A percentile compares a stretch with the other conserved stretches of the same genome.
Evolutionary conservation across 2,113 vertebrate genomes (phyloP).

Genomic region (Mustela nigripes): DNA sequence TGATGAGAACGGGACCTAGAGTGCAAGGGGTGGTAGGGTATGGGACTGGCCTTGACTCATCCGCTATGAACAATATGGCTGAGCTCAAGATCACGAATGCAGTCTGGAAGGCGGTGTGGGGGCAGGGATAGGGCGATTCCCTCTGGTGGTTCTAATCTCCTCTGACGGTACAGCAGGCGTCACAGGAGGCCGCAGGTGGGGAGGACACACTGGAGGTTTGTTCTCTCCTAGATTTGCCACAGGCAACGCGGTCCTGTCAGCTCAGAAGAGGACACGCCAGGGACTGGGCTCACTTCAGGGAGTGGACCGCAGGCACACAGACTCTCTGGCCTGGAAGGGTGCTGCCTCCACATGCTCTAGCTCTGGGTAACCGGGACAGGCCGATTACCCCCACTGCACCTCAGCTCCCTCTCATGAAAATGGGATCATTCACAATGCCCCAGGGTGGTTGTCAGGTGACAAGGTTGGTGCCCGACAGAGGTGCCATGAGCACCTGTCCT

Average conservation of each 20-base stretch:
- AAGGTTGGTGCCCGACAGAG: not conserved
- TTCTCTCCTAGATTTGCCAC: not conserved
- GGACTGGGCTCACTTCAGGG: accelerated
- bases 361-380: not conserved
- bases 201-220: accelerated
- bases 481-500: not conserved
- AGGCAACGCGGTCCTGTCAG: accelerated
- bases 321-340: accelerated
- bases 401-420: not conserved
- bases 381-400: not conserved
- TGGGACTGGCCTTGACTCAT: not conserved
- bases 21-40: not conserved
- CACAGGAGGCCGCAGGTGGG: accelerated
- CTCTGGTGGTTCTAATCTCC: not conserved
- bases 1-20: not conserved
- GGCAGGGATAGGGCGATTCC: not conserved
- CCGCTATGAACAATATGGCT: accelerated
- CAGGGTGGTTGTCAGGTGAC: accelerated
- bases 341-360: no score
- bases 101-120: accelerated
- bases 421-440: accelerated
- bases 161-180: not conserved
- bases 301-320: no score
- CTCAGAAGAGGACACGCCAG: not conserved
- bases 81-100: not conserved